Conservation (phyloP, 2,797 vertebrate species). For the Chaunax sp. region DNA sequence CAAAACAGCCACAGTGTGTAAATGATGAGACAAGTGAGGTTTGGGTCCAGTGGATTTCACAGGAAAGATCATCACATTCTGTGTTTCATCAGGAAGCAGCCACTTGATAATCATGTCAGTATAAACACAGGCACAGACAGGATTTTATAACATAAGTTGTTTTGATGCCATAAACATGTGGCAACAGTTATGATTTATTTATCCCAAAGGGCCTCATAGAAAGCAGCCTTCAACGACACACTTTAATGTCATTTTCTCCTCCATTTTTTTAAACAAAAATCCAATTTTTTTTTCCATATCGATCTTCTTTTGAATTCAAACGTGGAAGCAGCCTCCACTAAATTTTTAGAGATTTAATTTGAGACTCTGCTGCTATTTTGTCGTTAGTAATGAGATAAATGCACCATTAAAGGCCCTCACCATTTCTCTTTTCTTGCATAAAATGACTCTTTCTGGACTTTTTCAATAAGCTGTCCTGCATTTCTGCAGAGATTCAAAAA, state of each 20-base stretch:
- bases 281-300: not conserved
- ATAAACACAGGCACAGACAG: not conserved
- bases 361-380: not conserved
- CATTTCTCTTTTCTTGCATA: too few relatives aligned
- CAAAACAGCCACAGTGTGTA: conserved; percentile 48
- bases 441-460: too few relatives aligned
- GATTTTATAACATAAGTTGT: not conserved
- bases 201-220: not conserved
- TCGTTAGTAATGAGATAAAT: not conserved
- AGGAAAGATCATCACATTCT: conserved; percentile 17
- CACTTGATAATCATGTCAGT: too few relatives aligned
- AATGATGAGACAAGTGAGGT: conserved; percentile 49
- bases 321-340: not conserved
- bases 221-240: not conserved
- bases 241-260: too few relatives aligned
- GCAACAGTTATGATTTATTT: not conserved
- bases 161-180: not conserved
- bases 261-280: not conserved
- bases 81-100: not conserved
- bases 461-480: too few relatives aligned
- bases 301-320: conserved; percentile 22
- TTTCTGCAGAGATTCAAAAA: too few relatives aligned
- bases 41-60: conserved; percentile 51
- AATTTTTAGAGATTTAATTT: conserved; percentile 8
- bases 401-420: not conserved